Conservation (phyloP, 2,888 invertebrate genomes). For the Perdita meconis region DNA sequence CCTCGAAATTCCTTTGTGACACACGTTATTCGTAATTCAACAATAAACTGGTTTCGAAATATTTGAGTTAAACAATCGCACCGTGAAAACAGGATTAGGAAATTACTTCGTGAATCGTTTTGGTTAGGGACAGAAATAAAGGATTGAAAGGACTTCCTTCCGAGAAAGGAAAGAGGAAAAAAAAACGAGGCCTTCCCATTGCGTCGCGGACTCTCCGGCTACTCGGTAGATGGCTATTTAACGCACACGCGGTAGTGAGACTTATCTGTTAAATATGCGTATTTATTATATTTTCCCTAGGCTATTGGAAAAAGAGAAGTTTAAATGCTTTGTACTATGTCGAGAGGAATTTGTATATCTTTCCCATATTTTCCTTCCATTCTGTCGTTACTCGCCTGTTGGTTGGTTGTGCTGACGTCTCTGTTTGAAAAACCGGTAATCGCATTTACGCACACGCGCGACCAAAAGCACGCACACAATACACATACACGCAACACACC, state of each 20-base stretch:
- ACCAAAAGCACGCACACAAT: slow-evolving; percentile 44
- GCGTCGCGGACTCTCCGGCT: slow-evolving; percentile 44
- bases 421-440: slow-evolving; percentile 68
- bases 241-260: slow-evolving; percentile 48
- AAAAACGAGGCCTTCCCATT: slow-evolving; percentile 7
- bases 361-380: slow-evolving; percentile 68
- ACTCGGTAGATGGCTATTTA: slow-evolving; percentile 47
- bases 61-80: too few species aligned
- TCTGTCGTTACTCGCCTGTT: slow-evolving; percentile 60
- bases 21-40: too few species aligned
- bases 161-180: too few species aligned
- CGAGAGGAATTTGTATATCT: slow-evolving; percentile 83
- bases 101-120: too few species aligned
- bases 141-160: too few species aligned
- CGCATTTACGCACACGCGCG: slow-evolving; percentile 55
- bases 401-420: slow-evolving; percentile 57
- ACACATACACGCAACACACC: slow-evolving; percentile 17
- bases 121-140: too few species aligned
- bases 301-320: slow-evolving; percentile 76
- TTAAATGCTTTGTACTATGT: slow-evolving; percentile 84
- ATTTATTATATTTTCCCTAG: slow-evolving; percentile 58
- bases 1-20: neutral
- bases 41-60: too few species aligned
- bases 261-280: slow-evolving; percentile 50
- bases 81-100: too few species aligned